phyloP scores from a whole-genome alignment of 2,113 vertebrate genomes.

The Mola mola region DNA sequence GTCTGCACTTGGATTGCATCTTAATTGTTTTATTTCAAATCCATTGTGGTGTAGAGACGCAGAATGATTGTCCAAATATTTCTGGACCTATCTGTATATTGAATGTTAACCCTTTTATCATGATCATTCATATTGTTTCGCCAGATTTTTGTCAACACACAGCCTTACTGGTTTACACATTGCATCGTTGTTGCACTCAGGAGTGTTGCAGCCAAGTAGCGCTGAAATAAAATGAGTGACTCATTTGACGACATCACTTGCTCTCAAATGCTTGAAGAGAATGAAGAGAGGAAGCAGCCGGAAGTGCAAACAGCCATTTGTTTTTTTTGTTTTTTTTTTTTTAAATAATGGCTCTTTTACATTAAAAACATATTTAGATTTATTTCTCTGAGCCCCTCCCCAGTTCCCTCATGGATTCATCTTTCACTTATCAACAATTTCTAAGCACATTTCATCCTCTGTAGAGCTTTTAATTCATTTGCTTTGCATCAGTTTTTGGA shows the following conservation, averaged over 20 bases:
- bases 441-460: conserved; percentile 32
- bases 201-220: conserved; percentile 4
- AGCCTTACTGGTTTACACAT: neutral
- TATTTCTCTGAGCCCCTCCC: conserved; percentile 40
- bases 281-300: conserved; percentile 61
- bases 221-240: conserved; percentile 27
- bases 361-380: conserved; percentile 58
- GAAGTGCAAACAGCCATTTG: conserved; percentile 58
- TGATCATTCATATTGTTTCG: too few relatives aligned
- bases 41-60: too few relatives aligned
- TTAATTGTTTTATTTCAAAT: too few relatives aligned
- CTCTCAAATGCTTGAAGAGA: conserved; percentile 54
- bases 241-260: conserved; percentile 64
- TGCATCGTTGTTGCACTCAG: neutral
- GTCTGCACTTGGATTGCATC: too few relatives aligned
- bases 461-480: too few relatives aligned
- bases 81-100: too few relatives aligned
- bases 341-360: conserved; percentile 60
- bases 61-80: too few relatives aligned
- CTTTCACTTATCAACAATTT: conserved; percentile 45
- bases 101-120: too few relatives aligned
- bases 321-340: too few relatives aligned
- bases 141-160: neutral
- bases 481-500: too few relatives aligned
- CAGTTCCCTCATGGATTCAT: conserved; percentile 1